Percentiles rank a stretch among this genome's conserved stretches.
Evolutionary conservation across 2,888 invertebrate genomes (phyloP).

Genomic region (Agrotis puta): DNA sequence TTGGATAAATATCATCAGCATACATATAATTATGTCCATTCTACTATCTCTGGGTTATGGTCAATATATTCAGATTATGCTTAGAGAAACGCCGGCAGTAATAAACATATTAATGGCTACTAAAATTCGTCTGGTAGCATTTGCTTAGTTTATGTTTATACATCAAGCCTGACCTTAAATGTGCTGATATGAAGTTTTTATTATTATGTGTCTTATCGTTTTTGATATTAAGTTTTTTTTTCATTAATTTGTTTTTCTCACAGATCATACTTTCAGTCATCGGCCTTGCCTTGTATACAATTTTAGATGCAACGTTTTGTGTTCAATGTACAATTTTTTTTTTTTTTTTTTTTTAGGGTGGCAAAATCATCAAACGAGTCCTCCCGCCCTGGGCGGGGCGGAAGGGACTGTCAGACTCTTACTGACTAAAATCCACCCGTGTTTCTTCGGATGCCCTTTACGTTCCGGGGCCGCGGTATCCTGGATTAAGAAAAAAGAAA

Average conservation of each 20-base stretch:
- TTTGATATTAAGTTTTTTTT: slow-evolving; percentile 29
- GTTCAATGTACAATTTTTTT: too few relatives aligned
- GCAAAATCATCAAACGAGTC: too few relatives aligned
- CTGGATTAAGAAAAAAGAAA: too few relatives aligned
- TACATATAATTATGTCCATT: slow-evolving; percentile 26
- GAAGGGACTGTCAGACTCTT: too few relatives aligned
- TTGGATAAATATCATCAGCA: slow-evolving; percentile 18
- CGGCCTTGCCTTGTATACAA: slow-evolving; percentile 54
- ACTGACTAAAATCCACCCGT: too few relatives aligned
- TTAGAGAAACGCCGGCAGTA: slow-evolving; percentile 30
- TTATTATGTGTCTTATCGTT: slow-evolving; percentile 25
- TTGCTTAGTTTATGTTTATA: slow-evolving; percentile 22
- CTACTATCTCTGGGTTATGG: slow-evolving; percentile 40
- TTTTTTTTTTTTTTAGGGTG: too few relatives aligned
- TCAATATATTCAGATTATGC: slow-evolving; percentile 43
- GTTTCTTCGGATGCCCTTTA: too few relatives aligned
- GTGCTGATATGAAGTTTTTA: slow-evolving; percentile 28
- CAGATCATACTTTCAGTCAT: slow-evolving; percentile 19
- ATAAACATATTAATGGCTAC: slow-evolving; percentile 50
- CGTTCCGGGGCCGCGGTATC: too few relatives aligned
- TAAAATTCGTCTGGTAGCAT: slow-evolving; percentile 52
- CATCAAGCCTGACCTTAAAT: slow-evolving; percentile 42
- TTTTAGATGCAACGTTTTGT: slow-evolving; percentile 36
- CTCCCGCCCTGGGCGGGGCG: too few relatives aligned
- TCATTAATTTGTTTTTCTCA: slow-evolving; percentile 14